Evolutionary conservation across 2,888 invertebrate species (phyloP), one percentile per base, ranked within the genome.

Genomic region (Sclerodermus sp.): DNA sequence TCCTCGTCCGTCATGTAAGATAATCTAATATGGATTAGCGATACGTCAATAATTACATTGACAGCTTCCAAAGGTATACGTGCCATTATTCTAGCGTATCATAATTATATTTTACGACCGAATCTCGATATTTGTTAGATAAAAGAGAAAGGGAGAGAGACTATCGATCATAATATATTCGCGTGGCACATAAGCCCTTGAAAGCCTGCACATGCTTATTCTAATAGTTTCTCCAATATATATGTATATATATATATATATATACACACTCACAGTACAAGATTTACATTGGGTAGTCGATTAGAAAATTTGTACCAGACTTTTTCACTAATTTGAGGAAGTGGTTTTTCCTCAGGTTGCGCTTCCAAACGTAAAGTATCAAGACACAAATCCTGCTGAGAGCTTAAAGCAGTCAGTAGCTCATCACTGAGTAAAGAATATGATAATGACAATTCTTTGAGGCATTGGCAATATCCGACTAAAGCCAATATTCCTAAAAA

Each of bases 401-500:
- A 56, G 32, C 73, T 66, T 17, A 78, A 58, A 4, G 71, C 71
- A 36, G 62, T 57, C 1, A 78, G 54, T 1, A 78, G 59, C 30
- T 78, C 73, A 38, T 78, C 76, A 49, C 71, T 77, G 15, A 78
- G 58, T n/a, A 74, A 47, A 1, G 74, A 68, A 56, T 76, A 77
- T 5, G 73, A 68, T 10, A 77, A 44, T 1, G 76, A 76, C 3
- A 78, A 56, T 55, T 78, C 77, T 31, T 71, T 67, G 15, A 78
- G 66, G 32, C 63, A 66, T 4, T 55, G 60, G 45, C 70, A 75
- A 30, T 70, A 61, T 40, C 63, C 68, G 1, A 70, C 68, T 10
- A 73, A 52, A 17, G 59, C 61, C 32, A 71, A 47, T 30, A 77
- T 70, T 37, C 73, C 77, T 78, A 49, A 18, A 64, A 40, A 51